These are phyloP conservation scores for Hirundo rustica DNA, from an alignment of 2,797 vertebrate species.

Conservation along the genomic window DNA sequence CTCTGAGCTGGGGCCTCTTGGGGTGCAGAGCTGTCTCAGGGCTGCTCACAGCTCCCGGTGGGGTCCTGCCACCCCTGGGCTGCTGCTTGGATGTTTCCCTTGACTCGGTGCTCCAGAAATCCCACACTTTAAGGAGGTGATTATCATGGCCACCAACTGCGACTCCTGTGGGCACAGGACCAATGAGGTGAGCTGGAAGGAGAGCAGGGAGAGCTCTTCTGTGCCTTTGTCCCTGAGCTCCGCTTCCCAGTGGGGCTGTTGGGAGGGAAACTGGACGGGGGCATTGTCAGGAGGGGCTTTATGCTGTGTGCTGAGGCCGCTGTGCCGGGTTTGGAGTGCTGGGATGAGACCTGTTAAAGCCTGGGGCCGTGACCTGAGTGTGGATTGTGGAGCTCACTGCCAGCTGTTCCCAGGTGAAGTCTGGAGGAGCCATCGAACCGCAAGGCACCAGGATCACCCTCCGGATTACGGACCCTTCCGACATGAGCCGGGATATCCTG, in stretches of 20 bases:
- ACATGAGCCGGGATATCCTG: conserved; percentile 91
- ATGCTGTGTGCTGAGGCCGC: rapidly evolving
- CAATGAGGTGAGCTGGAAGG: conserved; percentile 83
- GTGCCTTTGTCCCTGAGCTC: background rate
- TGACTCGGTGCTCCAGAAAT: conserved; percentile 81
- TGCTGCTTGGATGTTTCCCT: background rate
- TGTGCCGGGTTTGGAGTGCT: rapidly evolving
- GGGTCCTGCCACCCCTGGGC: rapidly evolving
- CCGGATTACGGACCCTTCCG: conserved; percentile 81
- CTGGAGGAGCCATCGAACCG: conserved; percentile 88
- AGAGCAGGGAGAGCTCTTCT: background rate
- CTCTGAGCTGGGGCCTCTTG: too few species aligned
- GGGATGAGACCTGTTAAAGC: background rate
- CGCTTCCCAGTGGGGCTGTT: rapidly evolving
- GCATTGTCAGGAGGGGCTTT: background rate
- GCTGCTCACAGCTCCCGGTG: rapidly evolving
- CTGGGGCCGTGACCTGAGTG: rapidly evolving
- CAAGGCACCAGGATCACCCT: conserved; percentile 88
- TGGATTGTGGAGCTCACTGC: background rate
- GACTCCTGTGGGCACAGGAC: conserved; percentile 92
- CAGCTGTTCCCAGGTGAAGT: conserved; percentile 82
- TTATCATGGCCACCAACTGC: conserved; percentile 97
- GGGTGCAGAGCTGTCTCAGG: too few species aligned
- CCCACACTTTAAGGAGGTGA: conserved; percentile 96
- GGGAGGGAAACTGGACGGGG: background rate